Base-by-base conservation (phyloP, 2,797 vertebrate genomes). In the Sternotherus odoratus region DNA sequence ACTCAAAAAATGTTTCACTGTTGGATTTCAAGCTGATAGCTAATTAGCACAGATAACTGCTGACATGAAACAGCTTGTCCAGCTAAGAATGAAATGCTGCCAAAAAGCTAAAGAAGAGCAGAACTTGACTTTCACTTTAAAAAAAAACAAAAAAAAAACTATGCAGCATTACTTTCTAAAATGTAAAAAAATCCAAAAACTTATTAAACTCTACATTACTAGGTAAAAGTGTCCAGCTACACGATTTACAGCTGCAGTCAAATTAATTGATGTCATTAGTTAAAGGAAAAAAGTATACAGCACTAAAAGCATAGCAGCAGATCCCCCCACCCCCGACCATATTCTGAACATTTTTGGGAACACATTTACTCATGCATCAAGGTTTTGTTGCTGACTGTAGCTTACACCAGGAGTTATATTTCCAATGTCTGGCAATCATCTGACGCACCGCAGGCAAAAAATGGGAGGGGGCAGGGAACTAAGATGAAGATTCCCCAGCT, bases 11-110 rank as follows among this genome's bases (percentile, higher is more conserved):
- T 39, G 24, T 94, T 97, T 87, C 79, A 1, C 94, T 85, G 78
- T 89, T 91, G 89, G 83, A 92, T 74, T 92, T 96, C 89, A 92
- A 93, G 84, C 81, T 92, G 89, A 88, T 96, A 24, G 86, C 92
- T 97, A 96, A 95, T 95, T 96, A 97, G 95, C 91, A 51, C 88
- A 94, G 90, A 90, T 97, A 96, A 96, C 75, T 92, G 95, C 66
- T 95, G 95, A 97, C 93, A 96, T 88, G 95, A 97, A 96, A 85
- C 80, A 95, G 91, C 95, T 97, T 97, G 91, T 90, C 84, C 48
- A 79, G 90, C 46, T 87, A 36, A 28, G 57, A 91, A 75, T 88
- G 90, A 95, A 88, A 36, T 85, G 77, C 79, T 95, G 78, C 96
- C 93, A 95, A 75, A 91, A 92, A 82, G 43, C n/a, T 51, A 77